phyloP scores from a whole-genome alignment of 2,797 vertebrate genomes.

The Gymnocypris eckloni region DNA sequence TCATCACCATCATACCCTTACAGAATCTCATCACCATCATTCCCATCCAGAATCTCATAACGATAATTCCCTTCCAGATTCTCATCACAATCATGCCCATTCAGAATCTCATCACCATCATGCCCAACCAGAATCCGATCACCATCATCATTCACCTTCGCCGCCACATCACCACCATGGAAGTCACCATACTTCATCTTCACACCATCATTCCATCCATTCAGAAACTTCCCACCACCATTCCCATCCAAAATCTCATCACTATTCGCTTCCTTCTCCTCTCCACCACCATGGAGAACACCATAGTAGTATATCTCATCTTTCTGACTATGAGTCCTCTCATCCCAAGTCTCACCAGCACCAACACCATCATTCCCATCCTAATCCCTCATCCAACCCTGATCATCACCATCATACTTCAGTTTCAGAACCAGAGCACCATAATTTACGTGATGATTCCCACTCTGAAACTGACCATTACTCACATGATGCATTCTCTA shows the following conservation, averaged over 20 bases:
- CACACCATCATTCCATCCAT: slow-evolving; percentile 16
- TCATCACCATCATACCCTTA: neutral
- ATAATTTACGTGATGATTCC: neutral
- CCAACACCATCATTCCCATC: neutral
- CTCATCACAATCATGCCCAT: neutral
- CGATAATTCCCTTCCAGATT: neutral
- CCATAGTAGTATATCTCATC: slow-evolving; percentile 1
- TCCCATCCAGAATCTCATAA: neutral
- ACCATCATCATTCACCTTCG: slow-evolving; percentile 27
- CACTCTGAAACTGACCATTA: slow-evolving; percentile 29
- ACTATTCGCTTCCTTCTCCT: neutral
- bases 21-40: neutral
- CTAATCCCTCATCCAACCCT: neutral
- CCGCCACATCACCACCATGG: slow-evolving; percentile 22
- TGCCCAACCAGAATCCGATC: neutral
- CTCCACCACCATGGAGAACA: neutral
- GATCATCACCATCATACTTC: slow-evolving; percentile 15
- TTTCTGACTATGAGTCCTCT: slow-evolving; percentile 3
- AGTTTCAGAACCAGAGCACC: slow-evolving; percentile 1
- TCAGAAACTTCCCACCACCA: slow-evolving; percentile 38
- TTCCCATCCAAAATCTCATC: slow-evolving; percentile 22
- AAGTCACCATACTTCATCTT: slow-evolving; percentile 18
- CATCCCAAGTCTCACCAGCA: slow-evolving; percentile 18
- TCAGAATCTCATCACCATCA: neutral
- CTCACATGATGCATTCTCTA: slow-evolving; percentile 8